Evolutionary conservation across 2,113 vertebrate species (phyloP), one percentile per base, ranked within the genome.

Genomic region (Herpailurus yagouaroundi): DNA sequence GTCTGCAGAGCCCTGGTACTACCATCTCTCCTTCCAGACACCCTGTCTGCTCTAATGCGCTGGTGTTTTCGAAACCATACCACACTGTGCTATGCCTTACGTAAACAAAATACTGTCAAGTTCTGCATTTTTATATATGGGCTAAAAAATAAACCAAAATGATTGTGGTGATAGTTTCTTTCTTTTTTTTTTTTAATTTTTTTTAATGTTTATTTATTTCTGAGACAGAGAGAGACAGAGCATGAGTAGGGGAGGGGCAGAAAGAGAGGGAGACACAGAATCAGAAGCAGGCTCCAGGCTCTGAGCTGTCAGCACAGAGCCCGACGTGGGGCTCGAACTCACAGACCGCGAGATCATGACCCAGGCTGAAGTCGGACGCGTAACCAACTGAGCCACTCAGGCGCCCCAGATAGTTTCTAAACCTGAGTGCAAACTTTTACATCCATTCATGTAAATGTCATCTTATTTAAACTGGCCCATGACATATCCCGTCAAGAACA

Each of bases 71-170:
- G 76, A 94, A 87, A 74, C 60, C 48, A 33, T 1, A 38, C 21
- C n/a, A 55, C 52, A 29, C 50, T 5, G 29, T 14, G 36, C 29
- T 71, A 27, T 9, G 31, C 31, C 45, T 92, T 64, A 38, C 69
- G 25, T 7, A 52, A 5, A 63, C 4, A n/a, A 88, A 79, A 38
- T 84, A 38, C 5, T 66, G 68, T 77, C 9, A 66, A 31, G 73
- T 36, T 63, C 48, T 60, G 7, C 36, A n/a, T 77, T 84, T 74
- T 81, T 55, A 95, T 14, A 31, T 7, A 27, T 8, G n/a, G n/a
- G 64, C 79, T 84, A 84, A 95, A 94, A 90, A 92, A 55, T 16
- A 66, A 66, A 68, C 36, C 60, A 76, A 91, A 87, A 50, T 45
- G 19, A 14, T 8, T 64, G 25, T 71, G 69, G 38, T 29, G 33